These are phyloP conservation scores for Coenonympha arcania DNA, from an alignment of 2,888 invertebrate genomes.

Conservation along the genomic window DNA sequence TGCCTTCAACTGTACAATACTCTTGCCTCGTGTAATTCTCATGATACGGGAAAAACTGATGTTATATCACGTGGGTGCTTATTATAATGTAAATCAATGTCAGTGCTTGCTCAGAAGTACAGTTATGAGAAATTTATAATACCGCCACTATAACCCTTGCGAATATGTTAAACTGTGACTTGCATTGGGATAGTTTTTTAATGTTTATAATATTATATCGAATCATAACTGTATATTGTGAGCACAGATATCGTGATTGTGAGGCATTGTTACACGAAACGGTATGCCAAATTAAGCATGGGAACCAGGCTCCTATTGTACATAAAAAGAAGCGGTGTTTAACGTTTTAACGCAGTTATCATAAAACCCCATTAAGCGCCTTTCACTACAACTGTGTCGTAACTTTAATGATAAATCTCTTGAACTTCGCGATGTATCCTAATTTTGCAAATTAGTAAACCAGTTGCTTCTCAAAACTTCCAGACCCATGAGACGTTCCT, in stretches of 20 bases:
- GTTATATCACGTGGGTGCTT: neutral
- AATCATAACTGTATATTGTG: conserved; percentile 42
- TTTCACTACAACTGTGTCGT: conserved; percentile 7
- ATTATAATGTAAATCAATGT: conserved; percentile 1
- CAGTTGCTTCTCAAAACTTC: no score
- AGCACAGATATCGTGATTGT: no score
- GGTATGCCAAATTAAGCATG: conserved; percentile 69
- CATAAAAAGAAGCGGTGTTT: conserved; percentile 41
- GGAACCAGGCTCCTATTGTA: conserved; percentile 66
- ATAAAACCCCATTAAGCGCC: conserved; percentile 7
- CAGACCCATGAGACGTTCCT: no score
- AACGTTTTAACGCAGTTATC: conserved; percentile 27
- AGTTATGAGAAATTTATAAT: neutral
- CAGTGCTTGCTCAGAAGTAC: neutral
- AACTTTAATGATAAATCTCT: conserved; percentile 8
- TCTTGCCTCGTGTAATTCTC: neutral
- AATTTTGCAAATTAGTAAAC: neutral
- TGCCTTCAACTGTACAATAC: neutral
- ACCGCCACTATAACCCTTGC: neutral
- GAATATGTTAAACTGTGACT: conserved; percentile 2
- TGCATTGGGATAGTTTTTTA: conserved; percentile 1
- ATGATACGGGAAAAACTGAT: conserved; percentile 3
- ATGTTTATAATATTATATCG: conserved; percentile 7
- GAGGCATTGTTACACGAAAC: conserved; percentile 56
- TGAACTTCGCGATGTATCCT: neutral